phyloP scores from a whole-genome alignment of 2,113 vertebrate species.

The Heliornis fulica region DNA sequence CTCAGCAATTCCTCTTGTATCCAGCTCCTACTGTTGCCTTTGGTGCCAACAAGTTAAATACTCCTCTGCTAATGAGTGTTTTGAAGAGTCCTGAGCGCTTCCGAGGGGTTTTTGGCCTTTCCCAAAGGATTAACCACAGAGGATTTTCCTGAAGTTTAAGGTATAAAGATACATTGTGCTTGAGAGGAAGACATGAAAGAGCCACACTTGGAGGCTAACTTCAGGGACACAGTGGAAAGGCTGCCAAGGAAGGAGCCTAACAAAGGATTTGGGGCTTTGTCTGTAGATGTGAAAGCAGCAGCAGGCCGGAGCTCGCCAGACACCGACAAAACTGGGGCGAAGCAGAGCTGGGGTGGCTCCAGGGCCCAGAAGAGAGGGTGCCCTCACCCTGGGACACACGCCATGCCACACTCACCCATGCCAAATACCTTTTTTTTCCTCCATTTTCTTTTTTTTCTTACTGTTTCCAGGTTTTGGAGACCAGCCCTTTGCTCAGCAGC shows the following conservation, averaged over 20 bases:
- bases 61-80: neutral
- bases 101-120: neutral
- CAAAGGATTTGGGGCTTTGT: neutral
- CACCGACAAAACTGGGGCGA: neutral
- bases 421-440: neutral
- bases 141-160: neutral
- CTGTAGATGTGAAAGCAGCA: neutral
- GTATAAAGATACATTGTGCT: neutral
- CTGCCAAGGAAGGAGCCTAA: slow-evolving; percentile 1
- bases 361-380: neutral
- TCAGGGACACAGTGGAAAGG: neutral
- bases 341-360: neutral
- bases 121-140: neutral
- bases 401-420: neutral
- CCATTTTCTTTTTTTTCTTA: neutral
- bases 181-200: neutral
- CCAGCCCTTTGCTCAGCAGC: neutral
- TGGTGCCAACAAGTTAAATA: neutral
- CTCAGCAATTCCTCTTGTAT: neutral
- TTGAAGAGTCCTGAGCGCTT: neutral
- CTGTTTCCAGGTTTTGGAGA: neutral
- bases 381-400: neutral
- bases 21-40: neutral
- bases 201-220: neutral
- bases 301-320: neutral